Conservation (phyloP, 2,888 invertebrate genomes). For the Seira musarum region DNA sequence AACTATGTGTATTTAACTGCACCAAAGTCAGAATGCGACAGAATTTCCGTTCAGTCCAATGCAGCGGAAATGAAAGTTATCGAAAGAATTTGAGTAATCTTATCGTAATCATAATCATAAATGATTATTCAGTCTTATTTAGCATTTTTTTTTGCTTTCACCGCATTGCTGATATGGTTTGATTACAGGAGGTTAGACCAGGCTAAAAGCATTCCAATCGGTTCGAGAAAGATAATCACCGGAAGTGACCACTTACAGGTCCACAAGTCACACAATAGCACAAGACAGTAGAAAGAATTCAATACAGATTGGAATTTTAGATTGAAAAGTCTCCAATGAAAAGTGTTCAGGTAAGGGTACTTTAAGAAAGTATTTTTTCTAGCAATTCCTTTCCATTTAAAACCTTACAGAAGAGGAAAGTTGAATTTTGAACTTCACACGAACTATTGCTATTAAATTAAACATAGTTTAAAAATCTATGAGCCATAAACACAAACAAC, state of each 20-base stretch:
- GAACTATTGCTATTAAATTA: constrained; percentile 3
- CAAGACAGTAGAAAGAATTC: no score
- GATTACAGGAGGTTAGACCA: not conserved
- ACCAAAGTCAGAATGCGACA: not conserved
- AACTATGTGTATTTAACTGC: not conserved
- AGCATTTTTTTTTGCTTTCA: not conserved
- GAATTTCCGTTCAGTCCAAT: not conserved
- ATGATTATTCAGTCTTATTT: constrained; percentile 8
- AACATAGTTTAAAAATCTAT: not conserved
- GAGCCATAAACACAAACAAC: constrained; percentile 3
- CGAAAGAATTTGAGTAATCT: not conserved
- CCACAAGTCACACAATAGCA: no score
- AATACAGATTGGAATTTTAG: no score
- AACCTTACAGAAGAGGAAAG: no score
- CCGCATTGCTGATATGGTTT: not conserved
- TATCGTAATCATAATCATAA: not conserved
- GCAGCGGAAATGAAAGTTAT: not conserved
- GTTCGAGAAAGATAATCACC: no score
- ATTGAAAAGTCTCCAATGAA: no score
- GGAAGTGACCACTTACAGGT: no score
- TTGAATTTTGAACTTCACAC: no score
- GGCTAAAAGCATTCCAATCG: constrained; percentile 2
- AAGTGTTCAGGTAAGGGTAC: no score
- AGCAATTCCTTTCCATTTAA: no score
- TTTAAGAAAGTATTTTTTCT: no score